A percentile compares a stretch with the other conserved stretches of the same genome.
Evolutionary conservation across 23 tunicate species (phyloP).

Genomic region (Phallusia fumigata): DNA sequence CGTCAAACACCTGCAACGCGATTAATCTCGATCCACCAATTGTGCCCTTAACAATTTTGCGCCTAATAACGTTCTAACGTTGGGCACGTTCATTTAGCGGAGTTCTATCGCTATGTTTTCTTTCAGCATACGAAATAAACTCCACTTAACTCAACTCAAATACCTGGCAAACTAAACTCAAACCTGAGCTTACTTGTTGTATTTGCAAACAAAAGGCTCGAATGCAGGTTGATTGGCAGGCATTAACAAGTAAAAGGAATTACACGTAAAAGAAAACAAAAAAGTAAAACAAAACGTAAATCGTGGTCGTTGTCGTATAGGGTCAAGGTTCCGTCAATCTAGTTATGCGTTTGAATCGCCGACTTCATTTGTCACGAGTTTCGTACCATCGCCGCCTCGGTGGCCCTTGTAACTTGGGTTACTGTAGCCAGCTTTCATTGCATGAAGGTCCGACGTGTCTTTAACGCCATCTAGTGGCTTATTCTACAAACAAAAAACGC

Average conservation of each 20-base stretch:
- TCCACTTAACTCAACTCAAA: too few relatives aligned
- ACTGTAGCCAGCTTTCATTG: conserved; percentile 47
- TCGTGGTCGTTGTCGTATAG: neutral
- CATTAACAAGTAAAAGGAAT: neutral
- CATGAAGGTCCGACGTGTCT: conserved; percentile 19
- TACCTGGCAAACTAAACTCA: too few relatives aligned
- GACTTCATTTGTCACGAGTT: neutral
- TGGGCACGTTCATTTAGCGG: too few relatives aligned
- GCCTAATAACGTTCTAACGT: too few relatives aligned
- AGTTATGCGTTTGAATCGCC: neutral
- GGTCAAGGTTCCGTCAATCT: neutral
- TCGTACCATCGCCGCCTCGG: neutral
- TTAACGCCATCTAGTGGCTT: neutral
- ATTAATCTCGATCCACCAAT: too few relatives aligned
- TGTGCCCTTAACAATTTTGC: too few relatives aligned
- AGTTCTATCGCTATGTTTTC: too few relatives aligned
- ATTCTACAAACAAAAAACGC: neutral
- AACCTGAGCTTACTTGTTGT: conserved; percentile 7
- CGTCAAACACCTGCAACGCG: too few relatives aligned
- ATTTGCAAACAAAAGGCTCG: conserved; percentile 13
- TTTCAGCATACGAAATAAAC: too few relatives aligned
- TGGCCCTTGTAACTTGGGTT: conserved; percentile 42
- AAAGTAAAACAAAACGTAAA: neutral
- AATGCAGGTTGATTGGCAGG: neutral
- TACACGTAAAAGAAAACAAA: neutral